Percentiles rank a stretch among this genome's conserved stretches.
phyloP scores from a whole-genome alignment of 2,888 invertebrate species.

The Bruchidius siliquastri region DNA sequence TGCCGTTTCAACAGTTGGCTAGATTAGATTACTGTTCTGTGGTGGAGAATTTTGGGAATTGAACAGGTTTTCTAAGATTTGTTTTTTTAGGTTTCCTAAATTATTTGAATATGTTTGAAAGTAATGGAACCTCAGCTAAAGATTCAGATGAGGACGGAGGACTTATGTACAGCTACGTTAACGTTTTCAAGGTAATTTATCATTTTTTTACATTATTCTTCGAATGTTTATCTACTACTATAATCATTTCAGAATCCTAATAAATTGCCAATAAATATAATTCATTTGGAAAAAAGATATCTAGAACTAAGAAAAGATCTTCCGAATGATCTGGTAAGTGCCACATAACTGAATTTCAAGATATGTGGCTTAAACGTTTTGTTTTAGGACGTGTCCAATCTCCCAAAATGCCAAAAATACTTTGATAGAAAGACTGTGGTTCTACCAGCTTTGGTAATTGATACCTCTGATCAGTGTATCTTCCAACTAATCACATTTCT shows the following conservation, averaged over 20 bases:
- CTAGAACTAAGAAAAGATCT: conserved; percentile 27
- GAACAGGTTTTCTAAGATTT: too few relatives aligned
- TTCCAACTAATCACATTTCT: neutral
- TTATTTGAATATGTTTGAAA: neutral
- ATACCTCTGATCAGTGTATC: neutral
- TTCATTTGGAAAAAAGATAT: conserved; percentile 36
- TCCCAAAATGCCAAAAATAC: conserved; percentile 17
- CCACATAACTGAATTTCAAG: neutral
- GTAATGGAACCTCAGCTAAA: neutral
- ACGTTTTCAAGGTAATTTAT: conserved; percentile 20
- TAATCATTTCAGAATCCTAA: conserved; percentile 53
- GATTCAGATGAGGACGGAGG: conserved; percentile 6
- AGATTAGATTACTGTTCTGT: too few relatives aligned
- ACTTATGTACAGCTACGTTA: conserved; percentile 15
- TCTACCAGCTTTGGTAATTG: conserved; percentile 37
- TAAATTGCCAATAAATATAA: conserved; percentile 53
- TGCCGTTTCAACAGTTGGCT: too few relatives aligned
- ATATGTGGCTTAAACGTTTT: neutral
- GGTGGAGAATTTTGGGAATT: too few relatives aligned
- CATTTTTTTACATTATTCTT: neutral
- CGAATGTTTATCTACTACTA: neutral
- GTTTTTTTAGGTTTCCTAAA: neutral
- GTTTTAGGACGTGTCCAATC: conserved; percentile 31
- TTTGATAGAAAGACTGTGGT: conserved; percentile 33
- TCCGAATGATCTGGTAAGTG: conserved; percentile 27